phyloP scores from a whole-genome alignment of 2,888 invertebrate species.

The Brachynemurus nebulosus region DNA sequence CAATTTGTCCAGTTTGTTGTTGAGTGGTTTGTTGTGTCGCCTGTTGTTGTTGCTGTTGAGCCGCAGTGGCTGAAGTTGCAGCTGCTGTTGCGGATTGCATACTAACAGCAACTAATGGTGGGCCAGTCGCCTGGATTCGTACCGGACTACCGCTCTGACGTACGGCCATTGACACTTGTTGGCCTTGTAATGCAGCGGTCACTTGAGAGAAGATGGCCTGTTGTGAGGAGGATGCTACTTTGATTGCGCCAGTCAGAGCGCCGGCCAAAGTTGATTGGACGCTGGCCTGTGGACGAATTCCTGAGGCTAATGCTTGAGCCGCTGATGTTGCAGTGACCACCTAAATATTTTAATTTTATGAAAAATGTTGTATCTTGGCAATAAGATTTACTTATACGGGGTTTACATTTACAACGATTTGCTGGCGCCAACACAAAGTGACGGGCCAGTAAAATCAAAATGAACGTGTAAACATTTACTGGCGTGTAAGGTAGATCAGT shows the following conservation, averaged over 20 bases:
- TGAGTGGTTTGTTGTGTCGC: conserved; percentile 12
- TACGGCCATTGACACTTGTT: conserved; percentile 28
- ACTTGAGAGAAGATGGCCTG: conserved; percentile 41
- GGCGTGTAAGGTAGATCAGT: too few relatives aligned
- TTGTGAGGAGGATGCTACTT: conserved; percentile 34
- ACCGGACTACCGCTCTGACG: conserved; percentile 44
- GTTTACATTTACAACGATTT: too few relatives aligned
- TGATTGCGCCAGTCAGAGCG: conserved; percentile 33
- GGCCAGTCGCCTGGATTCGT: conserved; percentile 38
- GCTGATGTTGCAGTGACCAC: conserved; percentile 41
- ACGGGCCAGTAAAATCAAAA: too few relatives aligned
- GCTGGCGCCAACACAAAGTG: too few relatives aligned
- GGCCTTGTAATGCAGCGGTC: conserved; percentile 38
- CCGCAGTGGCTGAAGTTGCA: conserved; percentile 19
- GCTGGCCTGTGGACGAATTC: conserved; percentile 36
- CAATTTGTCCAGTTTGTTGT: conserved; percentile 16
- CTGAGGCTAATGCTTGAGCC: conserved; percentile 32
- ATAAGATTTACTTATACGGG: too few relatives aligned
- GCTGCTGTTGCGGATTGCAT: conserved; percentile 33
- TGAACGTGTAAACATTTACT: too few relatives aligned
- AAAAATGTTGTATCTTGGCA: too few relatives aligned
- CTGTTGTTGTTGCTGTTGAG: conserved; percentile 23
- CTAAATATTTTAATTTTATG: conserved; percentile 23
- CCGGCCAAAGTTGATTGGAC: conserved; percentile 33
- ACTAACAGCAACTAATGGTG: conserved; percentile 39